A percentile compares a stretch with the other conserved stretches of the same genome.
phyloP scores from a whole-genome alignment of 2,113 vertebrate genomes.

The Gallinago media region DNA sequence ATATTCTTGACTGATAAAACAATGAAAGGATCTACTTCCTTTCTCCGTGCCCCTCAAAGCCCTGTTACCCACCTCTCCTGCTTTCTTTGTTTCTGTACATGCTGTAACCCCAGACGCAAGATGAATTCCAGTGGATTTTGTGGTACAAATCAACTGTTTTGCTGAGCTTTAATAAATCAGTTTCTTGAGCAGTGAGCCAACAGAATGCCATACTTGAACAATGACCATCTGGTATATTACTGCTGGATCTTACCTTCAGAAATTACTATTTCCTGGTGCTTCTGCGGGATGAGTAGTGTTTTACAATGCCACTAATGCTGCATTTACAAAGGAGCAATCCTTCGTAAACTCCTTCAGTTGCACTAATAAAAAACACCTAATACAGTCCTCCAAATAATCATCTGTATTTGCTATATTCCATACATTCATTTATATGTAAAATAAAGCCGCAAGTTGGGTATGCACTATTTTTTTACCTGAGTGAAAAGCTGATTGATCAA shows the following conservation, averaged over 20 bases:
- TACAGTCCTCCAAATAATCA: not conserved
- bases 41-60: not conserved
- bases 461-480: constrained; percentile 83
- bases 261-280: not conserved
- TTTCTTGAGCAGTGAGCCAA: not conserved
- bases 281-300: not conserved
- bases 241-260: not conserved
- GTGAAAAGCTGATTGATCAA: constrained; percentile 91
- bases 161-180: not conserved
- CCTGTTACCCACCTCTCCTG: rapidly evolving
- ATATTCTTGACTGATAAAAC: not conserved
- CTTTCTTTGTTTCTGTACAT: not conserved
- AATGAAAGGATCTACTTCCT: not conserved
- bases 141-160: not conserved
- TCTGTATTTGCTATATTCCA: not conserved
- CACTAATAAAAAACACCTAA: not conserved
- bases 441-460: not conserved
- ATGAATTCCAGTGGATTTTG: not conserved
- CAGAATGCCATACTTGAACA: not conserved
- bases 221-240: not conserved
- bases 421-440: not conserved
- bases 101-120: not conserved
- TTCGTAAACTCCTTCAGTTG: not conserved
- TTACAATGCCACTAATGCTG: not conserved
- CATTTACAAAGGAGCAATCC: not conserved